Evolutionary conservation across 2,113 vertebrate genomes (phyloP).

Genomic region (Scopus umbretta): DNA sequence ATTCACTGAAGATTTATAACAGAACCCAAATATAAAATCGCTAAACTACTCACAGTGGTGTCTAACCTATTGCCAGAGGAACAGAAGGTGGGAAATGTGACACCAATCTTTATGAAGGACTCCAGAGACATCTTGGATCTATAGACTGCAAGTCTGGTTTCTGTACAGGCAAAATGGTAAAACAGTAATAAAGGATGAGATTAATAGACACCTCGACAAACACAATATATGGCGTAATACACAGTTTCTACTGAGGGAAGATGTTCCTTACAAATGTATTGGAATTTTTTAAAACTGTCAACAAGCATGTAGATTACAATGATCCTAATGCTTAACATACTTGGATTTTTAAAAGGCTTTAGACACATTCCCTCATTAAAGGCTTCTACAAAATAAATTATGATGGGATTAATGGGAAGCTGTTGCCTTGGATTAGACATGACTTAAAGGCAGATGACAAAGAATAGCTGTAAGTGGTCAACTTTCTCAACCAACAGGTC

Average conservation of each 20-base stretch:
- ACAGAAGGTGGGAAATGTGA: conserved; percentile 54
- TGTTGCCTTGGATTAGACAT: background rate
- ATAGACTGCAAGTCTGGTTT: background rate
- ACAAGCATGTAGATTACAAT: background rate
- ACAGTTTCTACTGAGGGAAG: background rate
- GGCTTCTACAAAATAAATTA: background rate
- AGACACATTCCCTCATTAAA: background rate
- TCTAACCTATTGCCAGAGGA: conserved; percentile 47
- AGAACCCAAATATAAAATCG: conserved; percentile 25
- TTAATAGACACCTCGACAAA: background rate
- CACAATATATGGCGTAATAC: background rate
- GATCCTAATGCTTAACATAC: background rate
- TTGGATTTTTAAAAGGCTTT: background rate
- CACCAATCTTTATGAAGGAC: conserved; percentile 48
- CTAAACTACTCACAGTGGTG: conserved; percentile 20
- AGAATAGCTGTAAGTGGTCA: background rate
- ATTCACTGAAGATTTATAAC: conserved; percentile 50
- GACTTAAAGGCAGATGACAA: background rate
- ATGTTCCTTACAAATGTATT: background rate
- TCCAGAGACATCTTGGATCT: conserved; percentile 18
- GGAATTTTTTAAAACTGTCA: background rate
- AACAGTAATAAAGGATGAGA: background rate
- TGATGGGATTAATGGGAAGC: background rate
- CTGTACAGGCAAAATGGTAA: background rate
- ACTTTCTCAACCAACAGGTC: background rate